phyloP scores from a whole-genome alignment of 2,113 vertebrate species.

The Chloebia gouldiae region DNA sequence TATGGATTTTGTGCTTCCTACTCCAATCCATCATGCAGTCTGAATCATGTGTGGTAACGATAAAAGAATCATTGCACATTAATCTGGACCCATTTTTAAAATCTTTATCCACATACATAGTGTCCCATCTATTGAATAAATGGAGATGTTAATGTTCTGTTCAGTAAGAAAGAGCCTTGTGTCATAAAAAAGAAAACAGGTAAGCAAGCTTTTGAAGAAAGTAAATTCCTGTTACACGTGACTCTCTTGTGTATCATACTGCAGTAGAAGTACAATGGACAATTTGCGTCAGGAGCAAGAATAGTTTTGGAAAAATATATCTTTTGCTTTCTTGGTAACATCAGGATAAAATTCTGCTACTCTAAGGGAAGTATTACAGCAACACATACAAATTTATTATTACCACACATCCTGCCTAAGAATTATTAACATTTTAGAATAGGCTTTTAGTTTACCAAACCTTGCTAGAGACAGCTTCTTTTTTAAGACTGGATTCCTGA shows the following conservation, averaged over 20 bases:
- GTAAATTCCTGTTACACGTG: background rate
- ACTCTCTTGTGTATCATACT: background rate
- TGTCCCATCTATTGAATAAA: background rate
- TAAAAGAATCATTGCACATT: background rate
- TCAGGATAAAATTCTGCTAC: background rate
- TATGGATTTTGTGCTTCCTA: background rate
- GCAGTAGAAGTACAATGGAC: background rate
- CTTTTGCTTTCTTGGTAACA: background rate
- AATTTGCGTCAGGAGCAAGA: background rate
- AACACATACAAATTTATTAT: background rate
- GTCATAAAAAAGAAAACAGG: background rate
- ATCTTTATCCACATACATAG: background rate
- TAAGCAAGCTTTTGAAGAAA: background rate
- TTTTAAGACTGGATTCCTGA: background rate
- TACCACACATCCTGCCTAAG: background rate
- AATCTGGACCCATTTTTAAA: background rate
- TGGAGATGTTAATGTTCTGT: background rate
- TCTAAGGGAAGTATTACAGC: background rate
- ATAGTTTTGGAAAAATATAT: background rate
- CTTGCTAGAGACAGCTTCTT: background rate
- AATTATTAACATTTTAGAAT: background rate
- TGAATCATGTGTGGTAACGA: background rate
- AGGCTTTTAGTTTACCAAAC: background rate
- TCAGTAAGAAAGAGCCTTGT: background rate
- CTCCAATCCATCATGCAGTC: background rate